These are phyloP conservation scores for Zalophus californianus DNA, from an alignment of 2,797 vertebrate species.

Conservation along the genomic window DNA sequence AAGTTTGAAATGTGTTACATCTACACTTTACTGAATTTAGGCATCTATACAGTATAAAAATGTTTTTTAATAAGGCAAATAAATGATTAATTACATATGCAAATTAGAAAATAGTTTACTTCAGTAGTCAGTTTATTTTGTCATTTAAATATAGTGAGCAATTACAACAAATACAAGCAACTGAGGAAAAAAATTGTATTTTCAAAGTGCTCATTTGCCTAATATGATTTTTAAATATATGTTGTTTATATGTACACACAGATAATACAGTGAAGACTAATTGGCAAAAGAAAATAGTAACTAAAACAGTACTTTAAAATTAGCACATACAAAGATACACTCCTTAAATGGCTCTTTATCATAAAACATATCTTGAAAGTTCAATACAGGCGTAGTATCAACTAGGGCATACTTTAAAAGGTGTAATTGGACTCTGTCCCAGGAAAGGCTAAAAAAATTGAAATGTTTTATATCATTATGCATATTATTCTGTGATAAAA, in stretches of 20 bases:
- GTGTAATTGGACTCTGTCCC: constrained; percentile 84
- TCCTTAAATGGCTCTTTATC: constrained; percentile 82
- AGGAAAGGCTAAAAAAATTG: constrained; percentile 86
- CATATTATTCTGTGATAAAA: constrained; percentile 85
- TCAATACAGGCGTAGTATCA: constrained; percentile 77
- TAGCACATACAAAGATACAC: constrained; percentile 64
- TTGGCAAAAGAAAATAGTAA: constrained; percentile 63
- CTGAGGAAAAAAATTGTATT: background rate
- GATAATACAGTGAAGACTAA: constrained; percentile 64
- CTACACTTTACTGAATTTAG: background rate
- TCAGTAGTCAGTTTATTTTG: constrained; percentile 19
- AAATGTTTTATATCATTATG: constrained; percentile 86
- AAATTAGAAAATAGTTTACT: constrained; percentile 20
- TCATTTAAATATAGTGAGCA: constrained; percentile 28
- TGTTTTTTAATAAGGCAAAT: background rate
- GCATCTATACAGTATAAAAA: background rate
- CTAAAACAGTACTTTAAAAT: constrained; percentile 78
- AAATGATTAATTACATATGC: background rate
- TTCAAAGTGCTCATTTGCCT: background rate
- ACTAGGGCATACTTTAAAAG: constrained; percentile 82
- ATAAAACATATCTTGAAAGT: constrained; percentile 82
- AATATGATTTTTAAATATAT: constrained; percentile 76
- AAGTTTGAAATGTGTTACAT: background rate
- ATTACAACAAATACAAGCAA: constrained; percentile 59
- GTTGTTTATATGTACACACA: constrained; percentile 55